These are phyloP conservation scores for Aurelia sp. DNA, from an alignment of 30 jellyfish, hydroid and myxozoan genomes.

Conservation along the genomic window DNA sequence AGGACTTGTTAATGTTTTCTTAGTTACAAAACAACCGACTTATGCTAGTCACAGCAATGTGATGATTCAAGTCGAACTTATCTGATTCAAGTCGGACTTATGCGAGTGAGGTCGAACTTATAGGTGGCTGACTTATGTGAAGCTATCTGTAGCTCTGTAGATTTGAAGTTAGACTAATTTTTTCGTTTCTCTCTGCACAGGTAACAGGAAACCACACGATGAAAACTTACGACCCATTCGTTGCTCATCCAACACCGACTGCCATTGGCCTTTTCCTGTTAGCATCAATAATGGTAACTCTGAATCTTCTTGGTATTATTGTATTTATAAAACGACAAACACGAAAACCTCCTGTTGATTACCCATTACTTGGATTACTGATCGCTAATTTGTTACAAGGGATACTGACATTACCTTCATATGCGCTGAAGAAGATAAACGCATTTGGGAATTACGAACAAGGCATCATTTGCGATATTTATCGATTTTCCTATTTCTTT, in stretches of 20 bases:
- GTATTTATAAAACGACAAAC: conserved; percentile 30
- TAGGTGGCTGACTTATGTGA: too few relatives aligned
- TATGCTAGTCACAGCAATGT: too few relatives aligned
- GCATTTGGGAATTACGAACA: conserved; percentile 25
- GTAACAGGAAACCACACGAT: conserved; percentile 2
- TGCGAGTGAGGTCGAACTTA: too few relatives aligned
- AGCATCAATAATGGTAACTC: conserved; percentile 39
- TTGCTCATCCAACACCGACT: conserved; percentile 68
- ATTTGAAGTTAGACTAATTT: too few relatives aligned
- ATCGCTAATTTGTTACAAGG: conserved; percentile 77
- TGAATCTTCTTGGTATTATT: conserved; percentile 55
- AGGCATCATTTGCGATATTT: conserved; percentile 65
- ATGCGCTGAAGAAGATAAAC: conserved; percentile 73
- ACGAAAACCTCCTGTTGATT: conserved; percentile 59
- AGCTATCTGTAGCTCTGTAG: too few relatives aligned
- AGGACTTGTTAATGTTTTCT: too few relatives aligned
- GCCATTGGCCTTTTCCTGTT: conserved; percentile 39
- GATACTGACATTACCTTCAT: conserved; percentile 69
- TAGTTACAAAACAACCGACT: too few relatives aligned
- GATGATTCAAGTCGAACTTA: too few relatives aligned
- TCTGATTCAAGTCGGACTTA: too few relatives aligned
- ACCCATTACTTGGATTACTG: conserved; percentile 69
- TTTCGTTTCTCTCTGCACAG: too few relatives aligned
- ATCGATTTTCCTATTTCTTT: conserved; percentile 76
- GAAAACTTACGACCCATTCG: conserved; percentile 53